Evolutionary conservation across 2,797 vertebrate genomes (phyloP), one percentile per base, ranked within the genome.

Genomic region (Poeciliopsis presidionis): DNA sequence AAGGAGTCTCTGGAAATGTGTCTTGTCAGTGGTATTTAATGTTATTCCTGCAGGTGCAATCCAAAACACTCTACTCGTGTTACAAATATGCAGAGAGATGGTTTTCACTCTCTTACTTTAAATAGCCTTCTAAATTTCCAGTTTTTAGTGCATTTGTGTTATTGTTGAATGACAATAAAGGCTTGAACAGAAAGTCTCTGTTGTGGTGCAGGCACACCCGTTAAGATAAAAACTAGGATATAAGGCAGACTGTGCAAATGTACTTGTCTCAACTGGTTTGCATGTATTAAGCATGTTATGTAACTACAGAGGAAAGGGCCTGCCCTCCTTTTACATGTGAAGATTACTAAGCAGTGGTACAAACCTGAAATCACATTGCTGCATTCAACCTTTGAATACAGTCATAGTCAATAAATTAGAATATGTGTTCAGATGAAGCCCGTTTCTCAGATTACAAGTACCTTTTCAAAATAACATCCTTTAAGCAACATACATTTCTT

Each of bases 241-340:
- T 12, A 28, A 25, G n/a, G 39, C 47, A 25, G 0, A 3, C 12
- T 57, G 13, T n/a, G 63, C 36, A 87, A 80, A 77, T 30, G 81
- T 55, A 70, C 46, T 30, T 53, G 5, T 61, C 22, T 67, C 28
- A 69, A 57, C 57, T 49, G 28, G 8, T 0, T 53, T 74, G 78
- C 78, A 65, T 75, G 8, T 36, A 59, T 72, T 53, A 6, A 20
- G 13, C 41, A 7, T 74, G 33, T 80, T 86, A 59, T 20, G 7
- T 30, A 87, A 88, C 74, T 43, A 30, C 33, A 47, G 28, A n/a
- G 33, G 61, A 65, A 65, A 39, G 7, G 7, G 33, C 5, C 6
- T 18, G 5, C 12, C 59, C 18, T 7, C 59, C 59, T 61, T 51
- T 28, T 30, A 61, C 30, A 30, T 18, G 57, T 18, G 28, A 61